phyloP scores from a whole-genome alignment of 2,113 vertebrate species.

The Apaloderma vittatum region DNA sequence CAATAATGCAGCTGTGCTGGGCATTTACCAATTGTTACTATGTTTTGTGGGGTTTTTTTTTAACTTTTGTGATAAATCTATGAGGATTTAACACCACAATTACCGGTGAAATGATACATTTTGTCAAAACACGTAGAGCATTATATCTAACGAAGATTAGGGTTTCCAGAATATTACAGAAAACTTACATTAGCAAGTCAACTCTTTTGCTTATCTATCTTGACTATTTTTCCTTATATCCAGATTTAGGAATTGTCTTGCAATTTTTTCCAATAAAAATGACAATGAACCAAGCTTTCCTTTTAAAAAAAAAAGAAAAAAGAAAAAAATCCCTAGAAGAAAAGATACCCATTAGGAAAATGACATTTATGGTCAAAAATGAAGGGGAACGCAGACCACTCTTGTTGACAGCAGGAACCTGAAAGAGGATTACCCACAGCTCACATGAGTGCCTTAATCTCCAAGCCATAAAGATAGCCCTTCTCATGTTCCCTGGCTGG shows the following conservation, averaged over 20 bases:
- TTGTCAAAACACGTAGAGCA: not conserved
- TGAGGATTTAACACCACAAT: slow-evolving; percentile 34
- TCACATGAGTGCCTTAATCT: slow-evolving; percentile 26
- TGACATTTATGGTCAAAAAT: not conserved
- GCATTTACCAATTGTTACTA: slow-evolving; percentile 54
- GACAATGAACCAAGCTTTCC: not conserved
- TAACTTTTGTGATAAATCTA: not conserved
- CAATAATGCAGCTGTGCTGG: slow-evolving; percentile 73
- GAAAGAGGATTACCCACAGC: slow-evolving; percentile 16
- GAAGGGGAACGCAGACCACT: not conserved
- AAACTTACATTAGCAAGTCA: not conserved
- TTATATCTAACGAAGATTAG: not conserved
- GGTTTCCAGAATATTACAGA: not conserved
- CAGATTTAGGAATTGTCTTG: not conserved
- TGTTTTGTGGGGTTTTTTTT: not conserved
- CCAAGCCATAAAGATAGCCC: not conserved
- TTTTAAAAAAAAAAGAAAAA: not conserved
- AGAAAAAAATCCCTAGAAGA: not conserved
- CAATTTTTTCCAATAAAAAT: not conserved
- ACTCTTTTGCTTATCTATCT: not conserved
- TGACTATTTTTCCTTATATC: not conserved
- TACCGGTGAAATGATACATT: not conserved
- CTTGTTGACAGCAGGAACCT: slow-evolving; percentile 4
- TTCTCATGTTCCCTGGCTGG: slow-evolving; percentile 15
- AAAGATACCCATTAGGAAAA: not conserved